Evolutionary conservation across 2,888 invertebrate species (phyloP).

Genomic region (Ormyrus rosae): DNA sequence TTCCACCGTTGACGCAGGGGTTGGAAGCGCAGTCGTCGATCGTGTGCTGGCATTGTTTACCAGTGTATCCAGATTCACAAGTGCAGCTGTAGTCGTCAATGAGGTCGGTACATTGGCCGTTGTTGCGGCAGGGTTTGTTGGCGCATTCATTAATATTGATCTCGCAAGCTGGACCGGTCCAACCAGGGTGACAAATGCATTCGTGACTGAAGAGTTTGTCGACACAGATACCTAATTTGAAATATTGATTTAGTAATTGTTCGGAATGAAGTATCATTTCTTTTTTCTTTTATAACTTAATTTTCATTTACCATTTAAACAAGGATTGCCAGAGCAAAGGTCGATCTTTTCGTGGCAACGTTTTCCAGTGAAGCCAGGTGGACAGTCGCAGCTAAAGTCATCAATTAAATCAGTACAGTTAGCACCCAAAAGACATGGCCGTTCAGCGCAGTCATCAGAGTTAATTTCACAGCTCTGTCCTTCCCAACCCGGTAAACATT

Average conservation of each 20-base stretch:
- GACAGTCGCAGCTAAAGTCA: constrained; percentile 95
- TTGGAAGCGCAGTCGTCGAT: constrained; percentile 93
- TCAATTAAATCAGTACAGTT: constrained; percentile 96
- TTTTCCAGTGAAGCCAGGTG: constrained; percentile 96
- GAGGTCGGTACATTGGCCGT: constrained; percentile 92
- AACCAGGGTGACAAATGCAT: constrained; percentile 95
- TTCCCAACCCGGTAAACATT: constrained; percentile 98
- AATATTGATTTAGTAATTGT: background rate
- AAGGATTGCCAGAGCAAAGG: constrained; percentile 92
- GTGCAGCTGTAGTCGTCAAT: constrained; percentile 90
- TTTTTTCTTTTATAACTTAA: background rate
- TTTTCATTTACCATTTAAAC: constrained; percentile 85
- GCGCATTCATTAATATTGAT: constrained; percentile 94
- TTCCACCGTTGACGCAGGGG: constrained; percentile 95
- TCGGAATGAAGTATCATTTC: background rate
- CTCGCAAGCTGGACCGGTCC: constrained; percentile 91
- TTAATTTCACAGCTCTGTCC: constrained; percentile 96
- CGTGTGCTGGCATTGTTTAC: constrained; percentile 93
- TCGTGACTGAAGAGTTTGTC: constrained; percentile 91
- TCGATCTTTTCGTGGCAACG: constrained; percentile 97
- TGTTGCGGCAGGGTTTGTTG: constrained; percentile 92
- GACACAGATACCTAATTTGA: constrained; percentile 82
- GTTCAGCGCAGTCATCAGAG: constrained; percentile 94
- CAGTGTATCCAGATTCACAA: constrained; percentile 96
- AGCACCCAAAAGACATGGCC: constrained; percentile 92